Conservation (phyloP, 30 jellyfish, hydroid and myxozoan species). For the Aurelia aurita region DNA sequence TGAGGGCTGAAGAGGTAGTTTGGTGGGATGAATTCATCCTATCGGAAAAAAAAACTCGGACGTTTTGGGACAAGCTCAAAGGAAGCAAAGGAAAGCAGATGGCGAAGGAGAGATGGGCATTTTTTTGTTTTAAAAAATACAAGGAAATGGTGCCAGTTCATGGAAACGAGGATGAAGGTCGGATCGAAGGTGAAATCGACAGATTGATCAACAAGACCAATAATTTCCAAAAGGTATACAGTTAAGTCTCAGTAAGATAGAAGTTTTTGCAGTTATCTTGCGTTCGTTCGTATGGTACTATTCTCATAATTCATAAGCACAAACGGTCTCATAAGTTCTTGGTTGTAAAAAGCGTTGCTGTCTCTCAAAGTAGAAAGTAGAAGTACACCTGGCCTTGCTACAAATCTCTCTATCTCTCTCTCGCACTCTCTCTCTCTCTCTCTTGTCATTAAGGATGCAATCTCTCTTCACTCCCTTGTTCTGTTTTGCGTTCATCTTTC, state of each 20-base stretch:
- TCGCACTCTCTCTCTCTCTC: no score
- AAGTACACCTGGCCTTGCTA: no score
- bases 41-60: not conserved
- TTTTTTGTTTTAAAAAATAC: not conserved
- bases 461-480: no score
- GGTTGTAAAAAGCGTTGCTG: no score
- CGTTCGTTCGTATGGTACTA: no score
- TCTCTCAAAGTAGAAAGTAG: no score
- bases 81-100: not conserved
- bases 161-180: not conserved
- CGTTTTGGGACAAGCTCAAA: not conserved
- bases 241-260: not conserved
- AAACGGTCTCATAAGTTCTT: no score
- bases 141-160: not conserved
- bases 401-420: no score
- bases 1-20: not conserved
- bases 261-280: no score
- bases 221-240: not conserved
- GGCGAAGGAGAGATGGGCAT: not conserved
- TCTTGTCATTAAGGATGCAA: no score
- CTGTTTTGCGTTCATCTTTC: no score
- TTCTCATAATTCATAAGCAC: no score
- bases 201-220: not conserved
- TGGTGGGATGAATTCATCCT: slow-evolving; percentile 8
- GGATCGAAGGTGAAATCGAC: not conserved